Base-by-base conservation (phyloP, 2,113 vertebrate genomes). In the Clarias macrocephalus region DNA sequence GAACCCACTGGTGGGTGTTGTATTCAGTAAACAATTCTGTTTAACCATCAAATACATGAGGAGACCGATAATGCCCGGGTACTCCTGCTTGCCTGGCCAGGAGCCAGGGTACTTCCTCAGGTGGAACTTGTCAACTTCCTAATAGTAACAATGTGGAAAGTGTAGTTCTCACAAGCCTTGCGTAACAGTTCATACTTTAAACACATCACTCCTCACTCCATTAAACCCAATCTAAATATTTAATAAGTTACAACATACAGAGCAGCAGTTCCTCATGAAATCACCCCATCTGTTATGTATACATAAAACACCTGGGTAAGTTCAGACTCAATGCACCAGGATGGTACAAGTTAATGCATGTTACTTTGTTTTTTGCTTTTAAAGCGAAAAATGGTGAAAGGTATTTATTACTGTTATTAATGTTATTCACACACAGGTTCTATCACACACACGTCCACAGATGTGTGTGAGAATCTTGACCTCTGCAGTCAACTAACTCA, bases 291-390 rank as follows among this genome's bases (percentile, higher is more conserved):
- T 83, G 18, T 57, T 80, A 59, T 5, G 18, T 75, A 25, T 75
- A 75, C 37, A 75, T 5, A 48, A 83, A 16, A 37, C 21, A 13
- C 16, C 48, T 54, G 65, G 52, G 2, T 15, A 33, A 80, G 23
- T 62, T 12, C 57, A 30, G 57, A 12, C 60, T 65, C 48, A 2
- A 59, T 42, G 18, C n/a, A 68, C 73, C 66, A n/a, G 18, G 13
- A 66, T 30, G 9, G 21, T n/a, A 8, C 48, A 56, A 28, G 9
- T 79, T 68, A 30, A 30, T 28, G 62, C 56, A 81, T 52, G 75
- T 83, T 0, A 91, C 92, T 92, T 90, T 92, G 90, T 75, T 77
- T 84, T 87, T 83, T 87, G 85, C 65, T 88, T 91, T 86, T 85
- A 84, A 48, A 77, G 84, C 83, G 84, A 80, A 85, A n/a, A 65